phyloP scores from a whole-genome alignment of 2,113 vertebrate species.

The Tyto alba region DNA sequence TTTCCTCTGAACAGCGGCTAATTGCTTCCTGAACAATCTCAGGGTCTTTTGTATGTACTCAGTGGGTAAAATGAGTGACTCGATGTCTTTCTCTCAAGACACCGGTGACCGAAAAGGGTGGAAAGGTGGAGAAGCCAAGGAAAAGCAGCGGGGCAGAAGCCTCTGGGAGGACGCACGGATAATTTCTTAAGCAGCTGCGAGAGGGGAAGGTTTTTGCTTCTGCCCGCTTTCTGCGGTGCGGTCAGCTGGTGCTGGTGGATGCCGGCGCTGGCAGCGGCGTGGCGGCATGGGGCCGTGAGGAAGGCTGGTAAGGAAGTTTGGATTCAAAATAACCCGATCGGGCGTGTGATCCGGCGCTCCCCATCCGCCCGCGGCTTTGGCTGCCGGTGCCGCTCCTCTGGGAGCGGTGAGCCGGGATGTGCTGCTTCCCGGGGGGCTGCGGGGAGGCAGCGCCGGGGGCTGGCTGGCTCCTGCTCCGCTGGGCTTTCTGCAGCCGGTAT shows the following conservation, averaged over 20 bases:
- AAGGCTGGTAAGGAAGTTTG: conserved; percentile 57
- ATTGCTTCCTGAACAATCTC: conserved; percentile 71
- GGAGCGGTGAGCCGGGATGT: not conserved
- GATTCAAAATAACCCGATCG: not conserved
- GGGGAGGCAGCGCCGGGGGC: not conserved
- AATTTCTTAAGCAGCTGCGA: conserved; percentile 28
- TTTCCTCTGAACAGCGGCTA: conserved; percentile 59
- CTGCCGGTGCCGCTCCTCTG: not conserved
- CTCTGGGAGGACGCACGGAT: conserved; percentile 11
- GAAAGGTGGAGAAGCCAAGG: conserved; percentile 33
- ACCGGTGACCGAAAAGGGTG: not conserved
- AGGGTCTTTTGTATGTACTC: conserved; percentile 68
- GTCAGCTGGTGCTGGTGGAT: conserved; percentile 19
- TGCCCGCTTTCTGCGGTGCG: not conserved
- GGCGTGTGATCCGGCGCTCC: not conserved
- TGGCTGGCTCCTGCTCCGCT: not conserved
- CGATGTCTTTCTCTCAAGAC: conserved; percentile 37
- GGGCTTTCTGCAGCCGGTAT: not conserved
- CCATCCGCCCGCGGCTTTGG: not conserved
- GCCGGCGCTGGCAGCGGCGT: not conserved
- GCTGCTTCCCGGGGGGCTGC: not conserved
- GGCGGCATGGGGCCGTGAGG: not conserved
- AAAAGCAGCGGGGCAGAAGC: conserved; percentile 14
- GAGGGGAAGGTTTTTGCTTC: not conserved
- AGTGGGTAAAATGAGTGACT: conserved; percentile 60